Base-by-base conservation (phyloP, 2,113 vertebrate species). In the Lepus timidus region DNA sequence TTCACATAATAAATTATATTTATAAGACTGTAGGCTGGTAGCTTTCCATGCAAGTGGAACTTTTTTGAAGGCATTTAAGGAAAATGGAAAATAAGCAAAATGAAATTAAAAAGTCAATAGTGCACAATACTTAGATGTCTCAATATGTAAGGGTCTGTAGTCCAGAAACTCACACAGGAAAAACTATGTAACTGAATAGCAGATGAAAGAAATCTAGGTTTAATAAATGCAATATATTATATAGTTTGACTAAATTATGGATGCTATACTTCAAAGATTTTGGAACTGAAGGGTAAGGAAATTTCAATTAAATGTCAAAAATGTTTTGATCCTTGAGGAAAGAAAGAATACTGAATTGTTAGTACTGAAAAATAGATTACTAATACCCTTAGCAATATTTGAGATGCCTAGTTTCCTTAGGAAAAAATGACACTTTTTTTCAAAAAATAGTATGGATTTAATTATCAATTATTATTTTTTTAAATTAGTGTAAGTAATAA, bases 211-310 rank as follows among this genome's bases (percentile, higher is more conserved):
- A 91, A 97, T 82, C 13, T 93, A 55, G 22, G 4, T 90, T 88
- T 91, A 95, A 85, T 91, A 80, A 94, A 82, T 93, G 44, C 27
- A 51, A 95, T 74, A 86, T 73, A 81, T n/a, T 88, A 25, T 90
- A 82, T 67, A 55, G 73, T 9, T 17, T 93, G 68, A 96, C 82
- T 95, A 95, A 97, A 93, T 96, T 93, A 88, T 52, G 96, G 39
- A 89, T 89, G 16, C 51, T 58, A 27, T 51, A 70, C 13, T 85
- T 75, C 16, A 94, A 95, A 83, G 16, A 73, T 75, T 74, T n/a
- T 71, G 11, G 5, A 85, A 49, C 20, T 67, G 1, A 91, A 16
- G 1, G 55, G 0, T 36, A 83, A 33, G 36, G 7, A 2, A 70
- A 39, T 44, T 61, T 81, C 16, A 9, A 29, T 58, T 79, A 88